Evolutionary conservation across 2,888 invertebrate genomes (phyloP), one percentile per base, ranked within the genome.

Genomic region (Pteria penguin): DNA sequence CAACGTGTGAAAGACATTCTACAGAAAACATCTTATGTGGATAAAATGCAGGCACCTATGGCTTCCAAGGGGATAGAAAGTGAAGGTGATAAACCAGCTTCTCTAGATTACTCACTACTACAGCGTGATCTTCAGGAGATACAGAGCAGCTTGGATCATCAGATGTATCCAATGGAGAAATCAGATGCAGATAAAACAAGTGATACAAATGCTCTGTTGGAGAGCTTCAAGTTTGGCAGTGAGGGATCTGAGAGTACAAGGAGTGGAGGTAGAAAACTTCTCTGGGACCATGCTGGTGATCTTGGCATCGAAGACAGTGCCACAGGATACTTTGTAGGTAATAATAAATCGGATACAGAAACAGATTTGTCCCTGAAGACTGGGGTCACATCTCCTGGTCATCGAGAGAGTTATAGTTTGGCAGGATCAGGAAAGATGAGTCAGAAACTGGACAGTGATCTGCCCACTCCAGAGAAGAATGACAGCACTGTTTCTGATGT

Each of bases 101-200:
- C 79, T 5, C 80, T 89, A 36, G 88, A 88, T 71, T 89, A 86
- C 65, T 81, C 81, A 1, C 71, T 77, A 33, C 79, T 91, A 29
- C 89, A 89, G 29, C 77, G 75, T 62, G 91, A 91, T 70, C 82
- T 91, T n/a, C 87, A 90, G 67, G 89, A 89, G 70, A 90, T 91
- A 32, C 88, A 90, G 76, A 83, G 85, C 61, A 87, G 85, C 75
- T 80, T 90, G 27, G 82, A 84, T 61, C 63, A 54, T 11, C 68
- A 68, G n/a, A n/a, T 69, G n/a, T 55, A 32, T 32, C 31, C 22
- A 31, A 26, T 27, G 52, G 66, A 66, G 27, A 32, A 60, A 4
- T 36, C 63, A 5, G 62, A 55, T 4, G 18, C n/a, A 55, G 57
- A 32, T 14, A 58, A 24, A 2, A 31, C 63, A 14, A 55, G 57